These are phyloP conservation scores for Diaprepes abbreviatus DNA, from an alignment of 2,888 invertebrate genomes.

Conservation along the genomic window DNA sequence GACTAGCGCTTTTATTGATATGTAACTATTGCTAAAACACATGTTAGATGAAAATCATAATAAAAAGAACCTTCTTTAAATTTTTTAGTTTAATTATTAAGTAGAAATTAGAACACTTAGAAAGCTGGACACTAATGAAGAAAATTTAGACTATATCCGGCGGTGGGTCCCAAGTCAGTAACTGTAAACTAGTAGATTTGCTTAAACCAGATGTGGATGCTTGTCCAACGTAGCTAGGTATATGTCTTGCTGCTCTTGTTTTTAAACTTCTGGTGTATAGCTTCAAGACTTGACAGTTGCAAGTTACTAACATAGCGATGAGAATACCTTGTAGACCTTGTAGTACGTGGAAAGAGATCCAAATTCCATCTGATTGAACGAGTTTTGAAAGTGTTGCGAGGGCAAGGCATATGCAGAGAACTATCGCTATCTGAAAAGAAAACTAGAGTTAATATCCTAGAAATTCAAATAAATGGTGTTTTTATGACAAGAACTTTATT, in stretches of 20 bases:
- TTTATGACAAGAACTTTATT: too few species aligned
- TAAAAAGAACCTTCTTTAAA: too few species aligned
- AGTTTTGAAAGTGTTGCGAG: slow-evolving; percentile 66
- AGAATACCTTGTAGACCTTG: slow-evolving; percentile 74
- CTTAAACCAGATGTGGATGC: slow-evolving; percentile 56
- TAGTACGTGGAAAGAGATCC: slow-evolving; percentile 68
- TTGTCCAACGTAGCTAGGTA: slow-evolving; percentile 52
- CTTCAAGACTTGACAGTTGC: slow-evolving; percentile 72
- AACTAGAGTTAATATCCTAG: too few species aligned
- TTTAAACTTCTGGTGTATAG: slow-evolving; percentile 64
- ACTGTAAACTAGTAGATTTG: slow-evolving; percentile 66
- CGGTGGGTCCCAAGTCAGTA: slow-evolving; percentile 67
- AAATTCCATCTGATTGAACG: slow-evolving; percentile 63
- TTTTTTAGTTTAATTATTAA: too few species aligned
- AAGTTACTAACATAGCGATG: slow-evolving; percentile 74
- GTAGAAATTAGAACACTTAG: too few species aligned
- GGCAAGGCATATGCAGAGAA: slow-evolving; percentile 63
- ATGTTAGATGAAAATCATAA: too few species aligned
- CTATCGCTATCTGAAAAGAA: slow-evolving; percentile 65
- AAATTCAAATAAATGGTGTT: too few species aligned
- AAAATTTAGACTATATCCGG: slow-evolving; percentile 65
- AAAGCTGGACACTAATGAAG: not conserved
- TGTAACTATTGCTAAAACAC: too few species aligned
- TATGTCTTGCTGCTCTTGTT: slow-evolving; percentile 55
- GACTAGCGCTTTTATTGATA: too few species aligned